Evolutionary conservation across 2,113 vertebrate species (phyloP).

Genomic region (Dipodomys ordii): DNA sequence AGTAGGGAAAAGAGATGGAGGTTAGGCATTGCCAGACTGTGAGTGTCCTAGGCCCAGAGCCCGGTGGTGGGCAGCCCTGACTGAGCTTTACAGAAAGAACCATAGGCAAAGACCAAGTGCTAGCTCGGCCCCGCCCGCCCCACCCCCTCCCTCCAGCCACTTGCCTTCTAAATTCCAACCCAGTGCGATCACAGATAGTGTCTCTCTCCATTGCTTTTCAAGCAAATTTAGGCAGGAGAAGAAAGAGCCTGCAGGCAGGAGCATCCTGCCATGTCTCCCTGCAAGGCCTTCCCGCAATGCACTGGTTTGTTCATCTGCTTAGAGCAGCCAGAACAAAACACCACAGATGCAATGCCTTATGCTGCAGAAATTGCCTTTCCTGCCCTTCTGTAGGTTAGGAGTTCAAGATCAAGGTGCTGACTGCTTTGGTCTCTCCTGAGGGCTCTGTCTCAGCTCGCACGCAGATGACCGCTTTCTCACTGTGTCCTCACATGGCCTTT

Average conservation of each 20-base stretch:
- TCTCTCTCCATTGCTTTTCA: neutral
- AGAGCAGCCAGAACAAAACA: rapidly evolving
- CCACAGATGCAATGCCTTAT: neutral
- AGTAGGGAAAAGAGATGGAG: neutral
- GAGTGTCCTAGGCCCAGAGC: neutral
- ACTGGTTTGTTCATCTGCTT: neutral
- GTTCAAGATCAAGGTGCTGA: neutral
- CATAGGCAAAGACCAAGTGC: rapidly evolving
- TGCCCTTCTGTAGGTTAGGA: neutral
- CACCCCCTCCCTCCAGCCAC: neutral
- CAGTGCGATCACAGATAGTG: neutral
- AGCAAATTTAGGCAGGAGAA: neutral
- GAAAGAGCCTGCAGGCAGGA: neutral
- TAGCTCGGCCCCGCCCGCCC: no score
- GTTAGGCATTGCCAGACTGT: neutral
- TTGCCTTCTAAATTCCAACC: neutral
- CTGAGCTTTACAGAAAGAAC: neutral
- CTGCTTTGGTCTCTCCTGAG: neutral
- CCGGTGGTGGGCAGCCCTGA: neutral
- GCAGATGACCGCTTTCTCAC: neutral
- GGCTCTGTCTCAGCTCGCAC: neutral
- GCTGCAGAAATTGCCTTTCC: neutral
- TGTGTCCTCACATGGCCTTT: neutral
- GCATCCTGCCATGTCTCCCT: neutral
- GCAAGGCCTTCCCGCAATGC: neutral